Base-by-base conservation (phyloP, 2,797 vertebrate species). In the Jordanella pulchra region DNA sequence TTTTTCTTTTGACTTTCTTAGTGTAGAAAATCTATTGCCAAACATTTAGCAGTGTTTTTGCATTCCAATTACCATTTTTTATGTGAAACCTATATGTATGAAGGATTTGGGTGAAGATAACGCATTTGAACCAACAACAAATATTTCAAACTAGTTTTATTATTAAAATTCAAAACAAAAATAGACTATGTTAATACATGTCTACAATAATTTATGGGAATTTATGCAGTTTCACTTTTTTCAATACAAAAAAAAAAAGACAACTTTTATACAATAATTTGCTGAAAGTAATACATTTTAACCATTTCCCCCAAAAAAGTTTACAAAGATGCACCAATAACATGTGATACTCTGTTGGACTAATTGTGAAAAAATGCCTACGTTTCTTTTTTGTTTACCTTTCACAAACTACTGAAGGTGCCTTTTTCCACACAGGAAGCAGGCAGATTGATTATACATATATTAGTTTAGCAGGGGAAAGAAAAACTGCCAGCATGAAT, bases 391-490 rank as follows among this genome's bases (percentile, higher is more conserved):
- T 82, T 71, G 21, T 18, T 56, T 35, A 48, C 45, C 30, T 25
- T 70, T 69, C 73, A 77, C 68, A 79, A 84, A 89, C 76, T 84
- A 85, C 88, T 91, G 74, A 86, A 78, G 87, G 90, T 93, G 91
- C 93, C 92, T 93, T 93, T 56, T 39, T 87, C 78, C 77, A 84
- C 75, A 84, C 74, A 77, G 61, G 83, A 68, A 82, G 83, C 76
- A 83, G 69, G 6, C n/a, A 25, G 32, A 67, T 60, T 75, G 80
- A 83, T 77, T 65, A 39, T 73, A 23, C 54, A 61, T 66, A 71
- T 65, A 80, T 80, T 73, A 42, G 60, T 84, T 65, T 77, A 39
- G 30, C 25, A 15, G 65, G 28, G 48, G 44, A 17, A 67, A 17
- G 44, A 17, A 58, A 54, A 70, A 17, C 23, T 68, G 51, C 75